Percentiles rank a stretch among this genome's conserved stretches.
phyloP scores from a whole-genome alignment of 2,888 invertebrate species.

The Heliconius cydno region DNA sequence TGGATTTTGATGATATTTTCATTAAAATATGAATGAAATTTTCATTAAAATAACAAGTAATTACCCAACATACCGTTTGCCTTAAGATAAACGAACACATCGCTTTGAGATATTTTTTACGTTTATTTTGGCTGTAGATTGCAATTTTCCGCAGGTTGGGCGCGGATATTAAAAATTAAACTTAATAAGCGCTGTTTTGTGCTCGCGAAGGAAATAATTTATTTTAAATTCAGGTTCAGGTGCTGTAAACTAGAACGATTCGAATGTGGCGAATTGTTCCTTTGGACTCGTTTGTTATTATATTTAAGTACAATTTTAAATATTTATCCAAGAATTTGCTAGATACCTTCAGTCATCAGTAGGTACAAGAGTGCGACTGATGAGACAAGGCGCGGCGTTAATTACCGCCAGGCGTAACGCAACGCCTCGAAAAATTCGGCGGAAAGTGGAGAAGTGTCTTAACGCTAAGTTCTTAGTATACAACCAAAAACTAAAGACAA shows the following conservation, averaged over 20 bases:
- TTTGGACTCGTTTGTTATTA: background rate
- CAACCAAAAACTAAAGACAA: too few species aligned
- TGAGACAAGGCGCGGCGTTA: too few species aligned
- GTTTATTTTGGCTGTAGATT: slow-evolving; percentile 64
- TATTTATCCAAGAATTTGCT: too few species aligned
- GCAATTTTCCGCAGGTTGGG: slow-evolving; percentile 79
- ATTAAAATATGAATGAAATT: slow-evolving; percentile 1
- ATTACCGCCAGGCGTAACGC: too few species aligned
- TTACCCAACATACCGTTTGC: slow-evolving; percentile 11
- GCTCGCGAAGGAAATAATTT: slow-evolving; percentile 50
- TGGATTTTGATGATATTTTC: background rate
- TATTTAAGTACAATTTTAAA: background rate
- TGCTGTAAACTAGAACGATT: slow-evolving; percentile 39
- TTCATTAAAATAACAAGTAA: slow-evolving; percentile 8
- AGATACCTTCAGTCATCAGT: too few species aligned
- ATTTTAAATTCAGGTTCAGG: slow-evolving; percentile 48
- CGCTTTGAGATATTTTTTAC: slow-evolving; percentile 41
- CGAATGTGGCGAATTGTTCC: slow-evolving; percentile 23
- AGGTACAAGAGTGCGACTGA: too few species aligned
- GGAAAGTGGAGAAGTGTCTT: too few species aligned
- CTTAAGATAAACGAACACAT: slow-evolving; percentile 41
- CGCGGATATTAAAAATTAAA: slow-evolving; percentile 82
- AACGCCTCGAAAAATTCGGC: too few species aligned
- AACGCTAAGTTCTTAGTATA: too few species aligned
- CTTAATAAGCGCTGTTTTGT: slow-evolving; percentile 72